Conservation (phyloP, 2,113 vertebrate genomes). For the Dicrurus megarhynchus region DNA sequence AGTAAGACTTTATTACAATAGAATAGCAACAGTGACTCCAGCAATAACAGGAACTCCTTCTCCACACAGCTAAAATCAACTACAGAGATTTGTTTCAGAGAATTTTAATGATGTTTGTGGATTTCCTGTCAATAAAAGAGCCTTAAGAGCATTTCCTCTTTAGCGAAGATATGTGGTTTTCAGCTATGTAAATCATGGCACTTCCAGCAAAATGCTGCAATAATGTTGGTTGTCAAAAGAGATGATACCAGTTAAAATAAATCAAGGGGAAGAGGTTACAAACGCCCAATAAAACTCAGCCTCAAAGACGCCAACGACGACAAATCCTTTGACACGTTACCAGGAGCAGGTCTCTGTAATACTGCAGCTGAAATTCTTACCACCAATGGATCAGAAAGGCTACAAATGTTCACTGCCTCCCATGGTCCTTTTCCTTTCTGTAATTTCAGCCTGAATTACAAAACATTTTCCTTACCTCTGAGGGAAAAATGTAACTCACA, state of each 20-base stretch:
- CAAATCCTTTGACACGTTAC: neutral
- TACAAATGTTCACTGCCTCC: neutral
- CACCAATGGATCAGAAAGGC: neutral
- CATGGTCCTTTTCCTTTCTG: neutral
- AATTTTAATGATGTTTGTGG: neutral
- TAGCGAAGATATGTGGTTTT: neutral
- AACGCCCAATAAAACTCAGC: neutral
- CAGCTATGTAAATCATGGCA: neutral
- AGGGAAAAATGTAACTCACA: neutral
- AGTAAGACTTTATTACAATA: neutral
- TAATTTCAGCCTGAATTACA: neutral
- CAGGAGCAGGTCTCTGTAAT: neutral
- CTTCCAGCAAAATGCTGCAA: neutral
- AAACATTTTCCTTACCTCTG: neutral
- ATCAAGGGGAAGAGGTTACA: neutral
- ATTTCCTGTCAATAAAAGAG: neutral
- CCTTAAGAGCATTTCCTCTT: neutral
- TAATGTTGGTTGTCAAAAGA: neutral
- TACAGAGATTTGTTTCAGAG: neutral
- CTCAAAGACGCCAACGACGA: neutral
- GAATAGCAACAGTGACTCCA: neutral
- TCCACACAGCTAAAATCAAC: neutral
- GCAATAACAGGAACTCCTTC: neutral
- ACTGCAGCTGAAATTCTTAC: neutral
- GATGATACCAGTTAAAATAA: neutral